Conservation (phyloP, 1,140 invertebrate species). For the Mya arenaria region DNA sequence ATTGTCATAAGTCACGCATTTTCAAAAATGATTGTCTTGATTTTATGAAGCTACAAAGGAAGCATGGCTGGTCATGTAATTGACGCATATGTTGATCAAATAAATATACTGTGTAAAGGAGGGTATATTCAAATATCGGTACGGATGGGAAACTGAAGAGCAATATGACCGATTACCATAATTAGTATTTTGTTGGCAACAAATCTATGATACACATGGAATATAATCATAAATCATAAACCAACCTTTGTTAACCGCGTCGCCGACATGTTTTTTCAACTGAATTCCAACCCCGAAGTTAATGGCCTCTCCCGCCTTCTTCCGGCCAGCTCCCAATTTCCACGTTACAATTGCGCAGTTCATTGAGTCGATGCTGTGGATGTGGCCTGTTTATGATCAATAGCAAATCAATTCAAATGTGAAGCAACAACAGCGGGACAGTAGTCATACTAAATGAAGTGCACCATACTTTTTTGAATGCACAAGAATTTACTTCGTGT, state of each 20-base stretch:
- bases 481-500: no score
- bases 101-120: constrained; percentile 75
- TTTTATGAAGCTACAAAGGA: no score
- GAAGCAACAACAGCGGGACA: no score
- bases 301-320: constrained; percentile 75
- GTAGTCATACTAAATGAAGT: no score
- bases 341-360: constrained; percentile 78
- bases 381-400: constrained; percentile 80
- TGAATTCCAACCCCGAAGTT: constrained; percentile 82
- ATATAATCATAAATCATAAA: no score
- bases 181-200: constrained; percentile 80
- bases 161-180: constrained; percentile 80
- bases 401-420: no score
- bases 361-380: constrained; percentile 80
- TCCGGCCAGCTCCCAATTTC: constrained; percentile 81
- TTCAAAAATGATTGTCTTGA: no score
- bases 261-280: constrained; percentile 77
- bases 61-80: constrained; percentile 72
- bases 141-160: constrained; percentile 81
- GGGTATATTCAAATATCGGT: no score
- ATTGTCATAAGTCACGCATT: no score
- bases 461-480: no score
- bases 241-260: constrained; percentile 77
- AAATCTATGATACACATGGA: no score
- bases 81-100: constrained; percentile 76